Conservation (phyloP, 2,113 vertebrate species). For the Nothoprocta pentlandii region DNA sequence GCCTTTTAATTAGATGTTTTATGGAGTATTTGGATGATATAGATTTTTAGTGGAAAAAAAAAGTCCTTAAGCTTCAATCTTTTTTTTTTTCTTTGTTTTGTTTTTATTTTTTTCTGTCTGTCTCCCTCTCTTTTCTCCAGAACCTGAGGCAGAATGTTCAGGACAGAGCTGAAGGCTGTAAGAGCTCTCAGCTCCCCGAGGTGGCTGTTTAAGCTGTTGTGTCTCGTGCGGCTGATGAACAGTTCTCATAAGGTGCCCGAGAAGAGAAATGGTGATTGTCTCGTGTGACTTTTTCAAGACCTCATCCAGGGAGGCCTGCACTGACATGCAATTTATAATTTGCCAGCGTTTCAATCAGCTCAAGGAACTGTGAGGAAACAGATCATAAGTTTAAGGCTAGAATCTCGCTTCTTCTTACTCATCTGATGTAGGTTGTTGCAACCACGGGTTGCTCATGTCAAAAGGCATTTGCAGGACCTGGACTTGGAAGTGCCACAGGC, state of each 20-base stretch:
- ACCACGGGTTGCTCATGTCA: background rate
- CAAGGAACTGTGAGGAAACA: background rate
- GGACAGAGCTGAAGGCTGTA: background rate
- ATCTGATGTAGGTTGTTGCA: background rate
- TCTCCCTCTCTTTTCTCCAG: background rate
- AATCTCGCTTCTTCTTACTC: background rate
- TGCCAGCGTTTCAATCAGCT: slow-evolving; percentile 12
- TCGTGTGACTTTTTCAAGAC: slow-evolving; percentile 14
- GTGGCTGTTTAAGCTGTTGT: background rate
- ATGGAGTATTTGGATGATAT: background rate
- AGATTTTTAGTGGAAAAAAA: background rate
- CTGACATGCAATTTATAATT: slow-evolving; percentile 7
- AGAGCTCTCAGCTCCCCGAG: background rate
- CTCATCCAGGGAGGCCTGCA: background rate
- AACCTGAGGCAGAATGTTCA: background rate
- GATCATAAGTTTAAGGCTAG: background rate
- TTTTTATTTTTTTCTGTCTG: no score
- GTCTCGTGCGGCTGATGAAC: background rate
- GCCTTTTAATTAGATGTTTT: background rate
- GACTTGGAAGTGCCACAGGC: background rate
- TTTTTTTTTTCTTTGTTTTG: background rate
- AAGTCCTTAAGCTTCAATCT: background rate
- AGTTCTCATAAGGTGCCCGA: background rate
- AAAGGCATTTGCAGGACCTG: background rate
- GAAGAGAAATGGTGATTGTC: slow-evolving; percentile 26